Conservation (phyloP, 2,888 invertebrate genomes). For the Ametastegia equiseti region DNA sequence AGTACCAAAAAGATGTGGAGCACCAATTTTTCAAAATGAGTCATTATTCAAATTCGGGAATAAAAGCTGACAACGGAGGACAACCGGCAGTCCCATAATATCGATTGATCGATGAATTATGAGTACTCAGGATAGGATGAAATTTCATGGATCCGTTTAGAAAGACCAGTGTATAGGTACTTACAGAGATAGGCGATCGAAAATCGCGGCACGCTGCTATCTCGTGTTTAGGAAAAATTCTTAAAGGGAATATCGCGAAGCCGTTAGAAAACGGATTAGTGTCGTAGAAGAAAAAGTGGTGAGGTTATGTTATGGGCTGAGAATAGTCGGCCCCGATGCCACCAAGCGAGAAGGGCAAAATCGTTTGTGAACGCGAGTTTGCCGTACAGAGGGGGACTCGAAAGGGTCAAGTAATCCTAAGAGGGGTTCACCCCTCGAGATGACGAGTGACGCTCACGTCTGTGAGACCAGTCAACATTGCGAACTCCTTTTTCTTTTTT, state of each 20-base stretch:
- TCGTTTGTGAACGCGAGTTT: slow-evolving; percentile 38
- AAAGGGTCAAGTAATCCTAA: slow-evolving; percentile 26
- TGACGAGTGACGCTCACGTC: slow-evolving; percentile 24
- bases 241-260: not conserved
- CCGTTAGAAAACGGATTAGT: slow-evolving; percentile 32
- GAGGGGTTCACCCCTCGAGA: slow-evolving; percentile 1
- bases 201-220: slow-evolving; percentile 5
- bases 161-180: too few relatives aligned
- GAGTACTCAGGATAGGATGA: not conserved
- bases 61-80: not conserved
- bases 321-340: slow-evolving; percentile 33
- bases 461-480: not conserved
- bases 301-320: slow-evolving; percentile 38
- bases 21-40: not conserved
- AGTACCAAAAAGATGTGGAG: not conserved
- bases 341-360: not conserved
- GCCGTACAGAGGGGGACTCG: slow-evolving; percentile 30
- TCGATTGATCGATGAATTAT: not conserved
- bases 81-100: not conserved
- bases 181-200: not conserved
- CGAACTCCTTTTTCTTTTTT: not conserved
- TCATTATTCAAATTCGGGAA: not conserved
- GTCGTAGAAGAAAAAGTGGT: slow-evolving; percentile 41
- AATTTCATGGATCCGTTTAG: not conserved
- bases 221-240: slow-evolving; percentile 13